Base-by-base conservation (phyloP, 2,113 vertebrate genomes). In the Potamarius usumacintae region DNA sequence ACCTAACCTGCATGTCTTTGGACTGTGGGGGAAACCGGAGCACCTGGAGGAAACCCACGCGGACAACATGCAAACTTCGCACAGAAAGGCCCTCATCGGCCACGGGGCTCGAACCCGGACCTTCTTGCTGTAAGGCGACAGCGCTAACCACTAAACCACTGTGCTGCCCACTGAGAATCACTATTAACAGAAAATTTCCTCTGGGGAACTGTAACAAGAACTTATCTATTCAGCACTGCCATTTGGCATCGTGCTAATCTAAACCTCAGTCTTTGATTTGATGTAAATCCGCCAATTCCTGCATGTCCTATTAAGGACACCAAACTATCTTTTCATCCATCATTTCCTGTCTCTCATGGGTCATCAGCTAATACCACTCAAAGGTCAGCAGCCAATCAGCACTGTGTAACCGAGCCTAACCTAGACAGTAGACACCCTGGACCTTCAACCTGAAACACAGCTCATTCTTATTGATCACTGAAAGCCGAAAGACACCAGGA, bases 371-470 rank as follows among this genome's bases (percentile, higher is more conserved):
- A 85, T 60, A 71, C 83, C 30, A 76, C 17, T 60, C 20, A 42
- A n/a, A 74, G 55, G 84, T 27, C 55, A 76, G 22, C 34, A 85
- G 53, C 30, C 67, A 58, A 85, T 76, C 69, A 85, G 83, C 58
- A 14, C 53, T 74, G 10, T 34, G 42, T 74, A 71, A 55, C n/a
- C 18, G 7, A n/a, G 55, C 30, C 69, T 48, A 22, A 30, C 4
- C 7, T 27, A 8, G 6, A n/a, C 76, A 25, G 0, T 27, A 8
- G 6, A n/a, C 76, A 25, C 1, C 1, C 22, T 25, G 74, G 52
- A 14, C 52, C 25, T 55, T 78, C 15, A 0, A n/a, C 50, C 30
- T 60, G 30, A 55, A 55, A 71, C 27, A 11, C 74, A 77, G 50
- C 11, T 77, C 22, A 6, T 52, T 53, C 42, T 76, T 77, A 77